Percentiles rank a stretch among this genome's conserved stretches.
phyloP scores from a whole-genome alignment of 2,113 vertebrate species.

The Seriola rivoliana region DNA sequence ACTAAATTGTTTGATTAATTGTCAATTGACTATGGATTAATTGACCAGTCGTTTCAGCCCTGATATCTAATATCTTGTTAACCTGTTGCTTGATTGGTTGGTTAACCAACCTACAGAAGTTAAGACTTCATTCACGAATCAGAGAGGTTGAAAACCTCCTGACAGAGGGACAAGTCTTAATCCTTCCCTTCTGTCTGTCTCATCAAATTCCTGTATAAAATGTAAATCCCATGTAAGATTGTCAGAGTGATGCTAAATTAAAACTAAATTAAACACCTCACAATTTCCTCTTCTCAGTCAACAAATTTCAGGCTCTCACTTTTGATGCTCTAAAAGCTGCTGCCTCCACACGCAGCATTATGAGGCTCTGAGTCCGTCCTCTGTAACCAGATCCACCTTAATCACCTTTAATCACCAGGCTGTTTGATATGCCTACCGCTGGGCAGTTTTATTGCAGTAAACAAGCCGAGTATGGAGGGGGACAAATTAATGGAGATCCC shows the following conservation, averaged over 20 bases:
- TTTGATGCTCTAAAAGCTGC: conserved; percentile 18
- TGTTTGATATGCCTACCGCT: conserved; percentile 33
- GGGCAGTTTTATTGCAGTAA: conserved; percentile 57
- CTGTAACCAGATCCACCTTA: conserved; percentile 19
- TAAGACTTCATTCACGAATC: no score
- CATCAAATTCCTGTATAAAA: background rate
- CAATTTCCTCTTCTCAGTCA: background rate
- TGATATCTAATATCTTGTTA: no score
- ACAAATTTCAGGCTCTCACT: background rate
- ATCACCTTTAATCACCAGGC: conserved; percentile 36
- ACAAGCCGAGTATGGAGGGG: conserved; percentile 40
- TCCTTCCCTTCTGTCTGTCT: background rate
- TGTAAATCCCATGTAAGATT: background rate
- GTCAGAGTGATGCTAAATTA: background rate
- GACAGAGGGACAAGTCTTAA: background rate
- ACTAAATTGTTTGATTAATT: no score
- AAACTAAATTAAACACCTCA: background rate
- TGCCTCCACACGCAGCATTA: background rate
- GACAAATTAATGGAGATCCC: conserved; percentile 54
- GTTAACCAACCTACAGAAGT: no score
- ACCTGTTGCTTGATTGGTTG: no score
- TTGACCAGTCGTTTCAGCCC: no score
- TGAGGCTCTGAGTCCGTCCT: background rate
- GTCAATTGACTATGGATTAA: no score
- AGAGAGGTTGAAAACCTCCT: background rate